Base-by-base conservation (phyloP, 2,113 vertebrate species). In the Eleginops maclovinus region DNA sequence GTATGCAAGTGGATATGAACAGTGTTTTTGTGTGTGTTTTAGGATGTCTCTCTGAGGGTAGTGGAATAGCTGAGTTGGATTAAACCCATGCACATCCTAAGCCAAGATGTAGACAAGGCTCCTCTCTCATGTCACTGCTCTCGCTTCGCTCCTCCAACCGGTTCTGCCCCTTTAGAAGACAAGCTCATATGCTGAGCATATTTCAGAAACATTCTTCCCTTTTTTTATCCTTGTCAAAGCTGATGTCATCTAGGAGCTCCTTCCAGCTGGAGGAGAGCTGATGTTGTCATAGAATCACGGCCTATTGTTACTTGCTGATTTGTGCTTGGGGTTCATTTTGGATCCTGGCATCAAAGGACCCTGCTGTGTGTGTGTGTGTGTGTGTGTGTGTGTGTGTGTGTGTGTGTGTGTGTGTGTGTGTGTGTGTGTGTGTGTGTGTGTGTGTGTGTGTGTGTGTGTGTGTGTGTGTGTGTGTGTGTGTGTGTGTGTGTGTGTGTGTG, bases 21-120 rank as follows among this genome's bases (percentile, higher is more conserved):
- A 65, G 72, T 55, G 76, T 44, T 76, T 49, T 63, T 56, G 21
- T 61, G 31, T 69, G 53, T 75, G 31, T 36, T 36, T 80, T 65
- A 63, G 73, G 56, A 79, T 75, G 78, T 86, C 84, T 79, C 49
- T 79, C 55, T 70, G 63, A 64, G 79, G 54, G 60, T 54, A 75
- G 58, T 79, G 79, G 82, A 79, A 85, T 70, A 67, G 63, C 51
- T 49, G 75, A 84, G 9, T 59, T 84, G 82, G 82, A 83, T 86
- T 73, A 49, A 81, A 82, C 72, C 67, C 64, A 75, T 31, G 47
- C 68, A 87, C 55, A 15, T 88, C 77, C 47, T 4, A 43, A 79
- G 82, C 84, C 88, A 88, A 87, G 71, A 87, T 17, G 76, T 19
- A 84, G 47, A 91, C 84, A 83, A 84, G 78, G 81, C 79, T 84